These are phyloP conservation scores for Nyleta sp. DNA, from an alignment of 2,888 invertebrate genomes.

Conservation along the genomic window DNA sequence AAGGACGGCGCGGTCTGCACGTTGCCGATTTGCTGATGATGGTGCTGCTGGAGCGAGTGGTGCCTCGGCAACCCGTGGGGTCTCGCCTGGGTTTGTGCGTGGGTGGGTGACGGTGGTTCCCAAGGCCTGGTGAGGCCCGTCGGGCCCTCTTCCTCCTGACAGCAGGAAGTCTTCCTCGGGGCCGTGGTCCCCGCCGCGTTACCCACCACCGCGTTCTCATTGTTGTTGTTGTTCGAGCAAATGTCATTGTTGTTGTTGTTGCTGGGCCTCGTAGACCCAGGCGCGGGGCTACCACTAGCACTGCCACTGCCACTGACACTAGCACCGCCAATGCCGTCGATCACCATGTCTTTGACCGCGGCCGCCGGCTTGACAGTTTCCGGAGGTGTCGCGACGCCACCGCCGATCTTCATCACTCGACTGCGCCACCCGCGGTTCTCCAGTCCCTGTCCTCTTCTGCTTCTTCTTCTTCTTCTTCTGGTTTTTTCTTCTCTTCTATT, in stretches of 20 bases:
- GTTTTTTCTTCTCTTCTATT: neutral
- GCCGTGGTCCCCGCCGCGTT: conserved; percentile 48
- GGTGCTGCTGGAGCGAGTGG: conserved; percentile 72
- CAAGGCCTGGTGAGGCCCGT: conserved; percentile 77
- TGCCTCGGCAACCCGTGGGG: conserved; percentile 74
- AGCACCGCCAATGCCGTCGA: conserved; percentile 79
- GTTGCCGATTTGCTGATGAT: conserved; percentile 76
- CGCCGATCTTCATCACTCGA: conserved; percentile 80
- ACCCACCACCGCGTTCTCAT: conserved; percentile 50
- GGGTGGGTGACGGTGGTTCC: conserved; percentile 79
- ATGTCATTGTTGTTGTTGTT: conserved; percentile 71
- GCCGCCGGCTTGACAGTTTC: conserved; percentile 78
- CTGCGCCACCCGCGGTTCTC: conserved; percentile 49
- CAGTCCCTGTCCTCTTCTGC: conserved; percentile 27
- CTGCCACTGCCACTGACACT: conserved; percentile 80
- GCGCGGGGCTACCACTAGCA: conserved; percentile 80
- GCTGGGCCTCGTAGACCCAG: conserved; percentile 72
- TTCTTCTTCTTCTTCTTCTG: conserved; percentile 4
- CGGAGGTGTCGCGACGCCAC: conserved; percentile 79
- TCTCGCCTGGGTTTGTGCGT: conserved; percentile 73
- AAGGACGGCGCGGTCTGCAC: conserved; percentile 73
- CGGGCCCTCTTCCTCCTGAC: conserved; percentile 75
- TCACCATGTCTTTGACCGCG: conserved; percentile 78
- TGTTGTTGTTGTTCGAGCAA: conserved; percentile 63
- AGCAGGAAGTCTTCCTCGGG: conserved; percentile 73